Percentiles rank a stretch among this genome's conserved stretches.
Evolutionary conservation across 2,888 invertebrate species (phyloP).

Genomic region (Caenorhabditis becei): DNA sequence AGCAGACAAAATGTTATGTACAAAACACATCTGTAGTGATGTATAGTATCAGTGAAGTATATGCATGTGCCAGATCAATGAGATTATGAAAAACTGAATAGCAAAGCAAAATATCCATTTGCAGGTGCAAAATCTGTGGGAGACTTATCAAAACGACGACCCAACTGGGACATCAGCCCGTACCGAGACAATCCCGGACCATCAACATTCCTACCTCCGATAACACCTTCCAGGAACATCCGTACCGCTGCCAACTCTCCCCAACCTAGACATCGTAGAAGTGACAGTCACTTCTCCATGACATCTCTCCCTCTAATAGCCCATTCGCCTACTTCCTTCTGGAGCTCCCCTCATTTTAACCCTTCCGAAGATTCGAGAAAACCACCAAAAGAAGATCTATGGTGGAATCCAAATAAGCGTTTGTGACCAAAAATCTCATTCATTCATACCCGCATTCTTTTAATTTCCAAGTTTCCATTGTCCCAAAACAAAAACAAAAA

Average conservation of each 20-base stretch:
- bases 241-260: slow-evolving; percentile 53
- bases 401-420: slow-evolving; percentile 64
- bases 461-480: not conserved
- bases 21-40: no score
- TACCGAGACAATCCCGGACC: slow-evolving; percentile 32
- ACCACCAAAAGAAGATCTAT: slow-evolving; percentile 71
- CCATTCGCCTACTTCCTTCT: slow-evolving; percentile 60
- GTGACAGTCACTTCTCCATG: slow-evolving; percentile 61
- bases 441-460: not conserved
- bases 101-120: not conserved
- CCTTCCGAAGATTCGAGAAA: slow-evolving; percentile 64
- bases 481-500: no score
- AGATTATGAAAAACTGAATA: not conserved
- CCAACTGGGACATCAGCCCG: slow-evolving; percentile 54
- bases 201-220: slow-evolving; percentile 47
- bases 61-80: no score
- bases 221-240: slow-evolving; percentile 25
- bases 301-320: slow-evolving; percentile 44
- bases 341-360: slow-evolving; percentile 67
- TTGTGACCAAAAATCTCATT: not conserved
- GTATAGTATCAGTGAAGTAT: no score
- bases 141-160: slow-evolving; percentile 31
- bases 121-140: slow-evolving; percentile 54
- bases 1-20: not conserved
- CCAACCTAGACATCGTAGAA: slow-evolving; percentile 43